Evolutionary conservation across 2,797 vertebrate species (phyloP), one percentile per base, ranked within the genome.

Genomic region (Balearica regulorum): DNA sequence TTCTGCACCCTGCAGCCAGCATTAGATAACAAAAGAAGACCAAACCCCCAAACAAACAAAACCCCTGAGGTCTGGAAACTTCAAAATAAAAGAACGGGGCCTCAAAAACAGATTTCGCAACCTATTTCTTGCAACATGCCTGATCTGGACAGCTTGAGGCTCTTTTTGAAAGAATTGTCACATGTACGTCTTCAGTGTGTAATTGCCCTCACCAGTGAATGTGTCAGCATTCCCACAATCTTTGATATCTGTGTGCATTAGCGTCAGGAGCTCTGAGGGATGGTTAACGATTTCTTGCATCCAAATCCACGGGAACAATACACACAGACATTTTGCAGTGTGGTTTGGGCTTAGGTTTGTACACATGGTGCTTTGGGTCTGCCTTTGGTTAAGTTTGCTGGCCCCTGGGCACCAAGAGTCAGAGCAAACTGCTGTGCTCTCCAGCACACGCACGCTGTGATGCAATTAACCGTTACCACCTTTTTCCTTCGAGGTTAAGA

Each of bases 401-500:
- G 75, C 43, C 71, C 33, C 49, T 9, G 28, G 61, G 43, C 54
- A 84, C 20, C 20, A 28, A 28, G 26, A 64, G 48, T 26, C 55
- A 79, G 44, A 76, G 57, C 44, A 89, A 86, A 90, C 53, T 55
- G 48, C 62, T 35, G 35, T 33, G 66, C 68, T 70, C 3, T 0
- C 53, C 19, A 25, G 75, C 41, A 35, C 25, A 12, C 0, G 0
- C 54, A 48, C 0, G 4, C 53, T 73, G 70, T 68, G 73, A 82
- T 55, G 60, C 83, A 94, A 95, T 92, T 87, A 93, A 88, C 28
- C 48, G 85, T 64, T 64, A 60, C 73, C 83, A 49, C 61, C n/a
- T 89, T 80, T 82, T 68, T 16, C 86, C 81, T 87, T 64, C 3
- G 39, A 95, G 86, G 64, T 92, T 76, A 77, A 84, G 80, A 82